Evolutionary conservation across 2,888 invertebrate genomes (phyloP), one percentile per base, ranked within the genome.

Genomic region (Dromius quadrimaculatus): DNA sequence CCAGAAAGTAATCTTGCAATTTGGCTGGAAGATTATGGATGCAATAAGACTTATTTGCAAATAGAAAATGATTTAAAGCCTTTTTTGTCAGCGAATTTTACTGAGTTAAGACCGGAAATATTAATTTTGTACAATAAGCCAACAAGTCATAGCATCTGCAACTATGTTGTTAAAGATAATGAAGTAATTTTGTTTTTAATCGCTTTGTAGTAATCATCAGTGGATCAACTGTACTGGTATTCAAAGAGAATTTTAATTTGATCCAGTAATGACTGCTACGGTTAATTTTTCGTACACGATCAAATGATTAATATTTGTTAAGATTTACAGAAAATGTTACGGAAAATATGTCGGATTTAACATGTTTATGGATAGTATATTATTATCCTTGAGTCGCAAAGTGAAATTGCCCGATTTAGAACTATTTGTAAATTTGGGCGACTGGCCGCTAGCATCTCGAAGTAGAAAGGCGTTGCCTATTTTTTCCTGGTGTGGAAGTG

Each of bases 401-500:
- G 90, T 92, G 17, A 77, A 83, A 17, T 81, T 98, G 64, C 96
- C 97, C 2, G 92, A 98, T 82, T 84, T 93, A 76, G 97, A 98
- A 81, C 89, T 98, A 77, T 91, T 97, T 75, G 87, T 93, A 50
- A 98, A 98, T 83, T 85, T 98, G 9, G 98, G 98, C 11, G 98
- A 98, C 82, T 98, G 97, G 97, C 98, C 98, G 0, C 83, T 98
- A 19, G 88, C 90, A 1, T 79, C 80, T 13, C 80, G 81, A 72
- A 84, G 85, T 71, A 86, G 84, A 73, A 79, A 81, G 2, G 79
- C 79, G 0, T 78, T 82, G 15, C 97, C 98, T 1, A 88, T 98
- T 72, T 93, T 98, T 80, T 97, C 97, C 11, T 98, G 98, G 98
- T 98, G 98, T 83, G 97, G 97, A 1, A 97, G 95, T 73, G 86